phyloP scores from a whole-genome alignment of 2,888 invertebrate genomes.

The Andrena bicolor region DNA sequence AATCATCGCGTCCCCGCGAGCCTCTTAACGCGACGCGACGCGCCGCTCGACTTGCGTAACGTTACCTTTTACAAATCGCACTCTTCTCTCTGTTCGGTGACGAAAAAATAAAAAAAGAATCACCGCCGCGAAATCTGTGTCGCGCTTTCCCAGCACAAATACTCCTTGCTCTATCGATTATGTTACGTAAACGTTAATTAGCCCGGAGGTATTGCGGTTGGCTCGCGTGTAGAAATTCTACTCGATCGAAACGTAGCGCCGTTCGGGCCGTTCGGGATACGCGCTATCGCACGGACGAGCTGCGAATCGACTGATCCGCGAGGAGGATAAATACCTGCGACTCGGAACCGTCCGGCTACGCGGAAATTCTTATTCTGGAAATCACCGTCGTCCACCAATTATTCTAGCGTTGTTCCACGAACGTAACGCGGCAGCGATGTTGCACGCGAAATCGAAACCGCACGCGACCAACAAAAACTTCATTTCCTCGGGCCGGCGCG shows the following conservation, averaged over 20 bases:
- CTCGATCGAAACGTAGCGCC: too few species aligned
- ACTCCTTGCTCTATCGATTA: conserved; percentile 50
- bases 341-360: background rate
- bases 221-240: too few species aligned
- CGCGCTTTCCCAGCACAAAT: conserved; percentile 54
- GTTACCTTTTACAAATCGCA: conserved; percentile 27
- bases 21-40: conserved; percentile 6
- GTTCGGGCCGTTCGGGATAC: too few species aligned
- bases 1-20: background rate
- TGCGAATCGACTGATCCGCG: background rate
- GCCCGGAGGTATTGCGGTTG: conserved; percentile 2
- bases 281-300: background rate
- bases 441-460: too few species aligned
- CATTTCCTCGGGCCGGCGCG: background rate
- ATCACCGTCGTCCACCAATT: background rate
- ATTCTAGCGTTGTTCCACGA: conserved; percentile 10
- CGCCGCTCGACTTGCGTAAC: conserved; percentile 45
- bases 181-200: conserved; percentile 64
- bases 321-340: conserved; percentile 6
- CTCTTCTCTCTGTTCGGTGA: conserved; percentile 28
- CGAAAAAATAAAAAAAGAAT: conserved; percentile 15
- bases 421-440: background rate
- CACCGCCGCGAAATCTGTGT: conserved; percentile 50
- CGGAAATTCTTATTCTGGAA: conserved; percentile 9
- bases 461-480: background rate